Evolutionary conservation across 2,888 invertebrate species (phyloP).

Genomic region (Eristalis pertinax): DNA sequence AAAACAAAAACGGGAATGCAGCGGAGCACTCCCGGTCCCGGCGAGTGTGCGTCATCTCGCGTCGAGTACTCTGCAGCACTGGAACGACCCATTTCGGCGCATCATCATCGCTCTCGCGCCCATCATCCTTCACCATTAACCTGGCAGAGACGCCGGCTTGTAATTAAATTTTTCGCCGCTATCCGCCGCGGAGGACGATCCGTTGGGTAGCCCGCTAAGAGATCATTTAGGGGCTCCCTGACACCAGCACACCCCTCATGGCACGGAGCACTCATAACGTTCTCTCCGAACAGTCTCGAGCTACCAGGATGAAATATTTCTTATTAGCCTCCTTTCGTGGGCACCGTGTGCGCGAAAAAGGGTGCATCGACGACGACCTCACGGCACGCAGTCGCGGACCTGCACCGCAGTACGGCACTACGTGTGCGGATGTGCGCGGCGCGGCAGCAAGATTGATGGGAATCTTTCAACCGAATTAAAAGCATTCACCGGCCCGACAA

Average conservation of each 20-base stretch:
- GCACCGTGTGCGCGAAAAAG: slow-evolving; percentile 2
- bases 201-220: slow-evolving; percentile 66
- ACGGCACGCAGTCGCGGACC: slow-evolving; percentile 25
- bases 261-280: slow-evolving; percentile 34
- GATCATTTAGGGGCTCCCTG: slow-evolving; percentile 60
- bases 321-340: slow-evolving; percentile 48
- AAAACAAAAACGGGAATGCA: slow-evolving; percentile 42
- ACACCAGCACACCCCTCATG: slow-evolving; percentile 3
- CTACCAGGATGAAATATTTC: slow-evolving; percentile 70
- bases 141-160: slow-evolving; percentile 66
- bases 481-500: slow-evolving; percentile 56
- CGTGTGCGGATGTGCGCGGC: slow-evolving; percentile 30
- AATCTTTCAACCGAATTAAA: slow-evolving; percentile 68
- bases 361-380: slow-evolving; percentile 21
- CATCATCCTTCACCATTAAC: slow-evolving; percentile 72
- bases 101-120: slow-evolving; percentile 72
- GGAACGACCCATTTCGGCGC: slow-evolving; percentile 67
- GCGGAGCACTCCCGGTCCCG: not conserved
- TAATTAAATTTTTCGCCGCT: slow-evolving; percentile 71
- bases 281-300: slow-evolving; percentile 23
- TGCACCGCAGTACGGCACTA: not conserved
- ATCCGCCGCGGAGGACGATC: slow-evolving; percentile 27
- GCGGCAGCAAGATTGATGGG: slow-evolving; percentile 57
- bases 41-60: slow-evolving; percentile 10
- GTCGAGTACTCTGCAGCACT: slow-evolving; percentile 1